Evolutionary conservation across 2,797 vertebrate species (phyloP).

Genomic region (Parambassis ranga): DNA sequence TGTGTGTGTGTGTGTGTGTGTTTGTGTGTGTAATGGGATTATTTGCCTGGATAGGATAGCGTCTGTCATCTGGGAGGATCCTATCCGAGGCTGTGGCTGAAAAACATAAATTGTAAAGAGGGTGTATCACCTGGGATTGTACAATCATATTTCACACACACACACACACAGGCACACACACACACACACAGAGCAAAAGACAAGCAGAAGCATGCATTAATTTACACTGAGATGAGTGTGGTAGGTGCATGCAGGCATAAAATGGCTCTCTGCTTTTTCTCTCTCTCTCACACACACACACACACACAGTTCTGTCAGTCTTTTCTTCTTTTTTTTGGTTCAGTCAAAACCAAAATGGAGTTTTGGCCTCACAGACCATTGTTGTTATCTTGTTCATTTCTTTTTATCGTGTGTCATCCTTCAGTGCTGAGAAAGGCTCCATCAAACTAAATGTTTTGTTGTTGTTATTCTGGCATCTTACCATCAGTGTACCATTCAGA

Average conservation of each 20-base stretch:
- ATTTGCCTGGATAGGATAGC: constrained; percentile 48
- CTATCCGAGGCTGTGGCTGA: constrained; percentile 33
- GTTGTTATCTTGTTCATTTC: too few species aligned
- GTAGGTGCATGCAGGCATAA: constrained; percentile 7
- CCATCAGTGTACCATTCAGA: too few species aligned
- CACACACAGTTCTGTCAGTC: too few species aligned
- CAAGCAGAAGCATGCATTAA: background rate
- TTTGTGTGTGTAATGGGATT: constrained; percentile 52
- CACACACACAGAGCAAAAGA: background rate
- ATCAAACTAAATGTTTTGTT: too few species aligned
- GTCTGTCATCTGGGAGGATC: constrained; percentile 50
- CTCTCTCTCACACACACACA: background rate
- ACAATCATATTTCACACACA: constrained; percentile 33
- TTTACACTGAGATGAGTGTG: constrained; percentile 1
- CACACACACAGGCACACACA: background rate
- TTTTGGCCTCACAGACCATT: too few species aligned
- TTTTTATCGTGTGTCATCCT: too few species aligned
- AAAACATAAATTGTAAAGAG: constrained; percentile 52
- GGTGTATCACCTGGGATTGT: constrained; percentile 48
- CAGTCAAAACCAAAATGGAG: too few species aligned
- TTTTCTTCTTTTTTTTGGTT: too few species aligned
- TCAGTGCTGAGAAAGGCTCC: too few species aligned
- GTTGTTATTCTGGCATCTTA: too few species aligned
- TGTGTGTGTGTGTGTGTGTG: constrained; percentile 1
- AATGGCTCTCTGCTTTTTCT: background rate